Base-by-base conservation (phyloP, 35 echinoderm and acorn worm genomes). In the Acanthaster planci region DNA sequence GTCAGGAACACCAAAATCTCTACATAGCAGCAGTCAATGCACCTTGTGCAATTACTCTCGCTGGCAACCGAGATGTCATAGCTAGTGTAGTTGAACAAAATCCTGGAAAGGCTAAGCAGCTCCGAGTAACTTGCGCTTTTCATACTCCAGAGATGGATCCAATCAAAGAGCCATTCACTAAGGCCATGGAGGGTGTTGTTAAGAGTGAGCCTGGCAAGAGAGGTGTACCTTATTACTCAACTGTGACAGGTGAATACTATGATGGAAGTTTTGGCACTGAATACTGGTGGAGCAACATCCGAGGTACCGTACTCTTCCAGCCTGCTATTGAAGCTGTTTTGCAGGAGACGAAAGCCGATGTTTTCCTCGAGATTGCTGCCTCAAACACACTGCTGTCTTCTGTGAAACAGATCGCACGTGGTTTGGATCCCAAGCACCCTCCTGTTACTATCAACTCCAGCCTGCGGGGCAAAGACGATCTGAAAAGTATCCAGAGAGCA, bases 241-340 rank as follows among this genome's bases (percentile, higher is more conserved):
- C 95, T 7, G 79, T 90, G 2, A 93, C 84, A 39, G 95, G 95
- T 52, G 86, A 90, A 77, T 64, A 57, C 27, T 88, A 97, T 42
- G 80, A 97, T 27, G 95, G 88, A 67, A 80, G 87, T 39, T 93
- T 97, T 78, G 86, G 86, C 35, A 90, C 84, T 2, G 88, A 90
- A 5, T 97, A 97, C 55, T 97, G 95, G 95, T 97, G 95, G 95
- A 57, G 78, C 16, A 97, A 97, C 51, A 97, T 97, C 29, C 91
- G 95, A 16, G 93, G 88, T 58, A 55, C 87, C 8, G 95, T 97
- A 30, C 85, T 82, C 31, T 97, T 97, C 67, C 80, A 89, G 53
- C 80, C 84, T 18, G 95, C 95, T 16, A 80, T 97, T 42, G 91
- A 90, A 76, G 64, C 75, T 37, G 82, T 97, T 72, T 54, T 97